Evolutionary conservation across 2,888 invertebrate genomes (phyloP).

Genomic region (Cephus sareptanus): DNA sequence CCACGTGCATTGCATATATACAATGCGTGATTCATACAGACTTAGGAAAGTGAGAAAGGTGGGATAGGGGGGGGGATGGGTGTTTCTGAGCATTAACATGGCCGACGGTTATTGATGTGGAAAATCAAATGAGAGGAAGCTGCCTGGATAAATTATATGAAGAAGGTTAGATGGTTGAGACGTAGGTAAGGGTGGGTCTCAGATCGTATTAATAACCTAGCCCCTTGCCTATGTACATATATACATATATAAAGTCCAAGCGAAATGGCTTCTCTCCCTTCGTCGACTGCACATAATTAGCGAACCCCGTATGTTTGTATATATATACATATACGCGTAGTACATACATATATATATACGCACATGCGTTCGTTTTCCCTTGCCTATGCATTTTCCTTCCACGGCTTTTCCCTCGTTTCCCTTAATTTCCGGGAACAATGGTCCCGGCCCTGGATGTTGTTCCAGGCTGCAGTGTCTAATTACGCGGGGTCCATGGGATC

Average conservation of each 20-base stretch:
- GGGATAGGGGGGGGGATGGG: slow-evolving; percentile 18
- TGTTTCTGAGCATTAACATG: slow-evolving; percentile 22
- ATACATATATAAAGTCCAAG: slow-evolving; percentile 10
- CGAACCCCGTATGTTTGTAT: slow-evolving; percentile 40
- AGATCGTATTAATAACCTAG: slow-evolving; percentile 22
- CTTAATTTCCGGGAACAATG: slow-evolving; percentile 62
- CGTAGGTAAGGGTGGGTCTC: slow-evolving; percentile 16
- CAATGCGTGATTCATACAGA: background rate
- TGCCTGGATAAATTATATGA: slow-evolving; percentile 20
- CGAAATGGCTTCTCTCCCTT: slow-evolving; percentile 51
- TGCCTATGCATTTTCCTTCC: slow-evolving; percentile 40
- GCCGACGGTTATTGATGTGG: slow-evolving; percentile 36
- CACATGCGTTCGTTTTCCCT: slow-evolving; percentile 32
- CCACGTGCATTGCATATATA: background rate
- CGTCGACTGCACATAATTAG: slow-evolving; percentile 54
- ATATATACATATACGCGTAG: background rate
- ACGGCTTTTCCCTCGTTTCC: slow-evolving; percentile 56
- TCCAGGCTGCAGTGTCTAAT: slow-evolving; percentile 63
- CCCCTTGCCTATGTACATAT: slow-evolving; percentile 3
- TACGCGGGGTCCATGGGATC: slow-evolving; percentile 45
- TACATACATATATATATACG: slow-evolving; percentile 13
- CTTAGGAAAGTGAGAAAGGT: too few relatives aligned
- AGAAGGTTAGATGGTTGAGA: slow-evolving; percentile 8
- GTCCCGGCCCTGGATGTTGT: slow-evolving; percentile 49
- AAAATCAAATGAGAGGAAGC: slow-evolving; percentile 22